These are phyloP conservation scores for Asteroscopus sphinx DNA, from an alignment of 2,888 invertebrate species.

Conservation along the genomic window DNA sequence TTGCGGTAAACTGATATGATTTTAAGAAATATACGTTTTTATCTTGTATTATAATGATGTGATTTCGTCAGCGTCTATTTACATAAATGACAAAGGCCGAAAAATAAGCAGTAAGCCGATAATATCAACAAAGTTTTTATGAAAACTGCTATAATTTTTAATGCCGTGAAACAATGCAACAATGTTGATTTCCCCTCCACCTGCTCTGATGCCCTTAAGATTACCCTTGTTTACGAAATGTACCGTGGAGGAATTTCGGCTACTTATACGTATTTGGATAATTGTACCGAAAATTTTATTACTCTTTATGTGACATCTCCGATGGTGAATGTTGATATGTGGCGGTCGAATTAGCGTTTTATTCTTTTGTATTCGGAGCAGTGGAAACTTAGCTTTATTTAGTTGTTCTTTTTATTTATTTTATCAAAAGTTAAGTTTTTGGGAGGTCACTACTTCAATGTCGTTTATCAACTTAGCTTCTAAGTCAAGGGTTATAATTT, in stretches of 20 bases:
- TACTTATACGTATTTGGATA: constrained; percentile 63
- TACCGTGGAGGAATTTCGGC: constrained; percentile 79
- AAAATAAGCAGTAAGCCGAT: constrained; percentile 48
- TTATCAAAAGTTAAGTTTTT: too few relatives aligned
- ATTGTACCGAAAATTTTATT: constrained; percentile 69
- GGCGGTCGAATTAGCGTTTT: constrained; percentile 43
- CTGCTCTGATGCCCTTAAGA: constrained; percentile 81
- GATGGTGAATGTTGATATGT: constrained; percentile 35
- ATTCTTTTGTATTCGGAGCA: constrained; percentile 1
- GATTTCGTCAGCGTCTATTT: constrained; percentile 41
- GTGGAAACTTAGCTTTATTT: too few relatives aligned
- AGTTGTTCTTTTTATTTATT: too few relatives aligned
- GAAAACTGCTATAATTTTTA: constrained; percentile 53
- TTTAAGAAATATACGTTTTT: constrained; percentile 21
- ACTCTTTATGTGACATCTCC: constrained; percentile 51
- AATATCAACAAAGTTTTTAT: constrained; percentile 56
- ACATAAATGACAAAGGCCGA: constrained; percentile 47
- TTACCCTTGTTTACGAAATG: constrained; percentile 79
- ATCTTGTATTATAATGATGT: constrained; percentile 45
- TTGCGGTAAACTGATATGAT: background rate
- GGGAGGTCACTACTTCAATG: too few relatives aligned
- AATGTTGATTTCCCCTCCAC: constrained; percentile 68
- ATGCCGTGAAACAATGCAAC: constrained; percentile 63
- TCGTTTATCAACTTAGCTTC: too few relatives aligned
- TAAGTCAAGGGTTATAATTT: too few relatives aligned